Evolutionary conservation across 2,888 invertebrate species (phyloP).

Genomic region (Gryllus longicercus): DNA sequence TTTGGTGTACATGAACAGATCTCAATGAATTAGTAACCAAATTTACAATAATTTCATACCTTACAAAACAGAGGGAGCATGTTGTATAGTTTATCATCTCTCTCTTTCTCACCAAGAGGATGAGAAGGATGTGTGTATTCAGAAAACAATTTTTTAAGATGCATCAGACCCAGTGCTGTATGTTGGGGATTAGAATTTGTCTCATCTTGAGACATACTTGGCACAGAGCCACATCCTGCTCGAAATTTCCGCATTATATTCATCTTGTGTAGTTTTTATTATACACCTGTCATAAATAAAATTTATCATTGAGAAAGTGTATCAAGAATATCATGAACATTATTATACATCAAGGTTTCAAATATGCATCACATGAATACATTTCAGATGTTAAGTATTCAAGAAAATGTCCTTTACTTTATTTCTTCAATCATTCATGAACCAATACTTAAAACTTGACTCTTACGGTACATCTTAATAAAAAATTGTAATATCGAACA

Average conservation of each 20-base stretch:
- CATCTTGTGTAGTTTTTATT: constrained; percentile 54
- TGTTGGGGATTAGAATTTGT: constrained; percentile 66
- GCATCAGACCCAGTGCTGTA: constrained; percentile 89
- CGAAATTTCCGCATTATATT: constrained; percentile 91
- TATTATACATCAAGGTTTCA: background rate
- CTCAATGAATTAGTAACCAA: background rate
- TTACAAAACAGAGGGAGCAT: constrained; percentile 98
- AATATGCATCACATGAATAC: background rate
- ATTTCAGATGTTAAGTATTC: background rate
- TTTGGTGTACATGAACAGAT: too few relatives aligned
- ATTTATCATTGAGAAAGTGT: background rate
- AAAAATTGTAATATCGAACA: too few relatives aligned
- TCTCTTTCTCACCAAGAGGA: constrained; percentile 72
- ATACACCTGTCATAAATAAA: background rate
- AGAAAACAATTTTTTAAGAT: constrained; percentile 91
- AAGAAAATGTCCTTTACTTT: background rate
- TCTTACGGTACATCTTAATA: too few relatives aligned
- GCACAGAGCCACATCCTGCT: constrained; percentile 52
- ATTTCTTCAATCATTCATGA: too few relatives aligned
- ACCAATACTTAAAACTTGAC: too few relatives aligned
- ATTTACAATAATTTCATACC: constrained; percentile 89
- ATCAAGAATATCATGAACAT: background rate
- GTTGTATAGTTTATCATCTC: constrained; percentile 91
- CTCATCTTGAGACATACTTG: constrained; percentile 57
- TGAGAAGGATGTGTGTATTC: constrained; percentile 90